Conservation (phyloP, 2,888 invertebrate species). For the Ecliptopera silaceata region DNA sequence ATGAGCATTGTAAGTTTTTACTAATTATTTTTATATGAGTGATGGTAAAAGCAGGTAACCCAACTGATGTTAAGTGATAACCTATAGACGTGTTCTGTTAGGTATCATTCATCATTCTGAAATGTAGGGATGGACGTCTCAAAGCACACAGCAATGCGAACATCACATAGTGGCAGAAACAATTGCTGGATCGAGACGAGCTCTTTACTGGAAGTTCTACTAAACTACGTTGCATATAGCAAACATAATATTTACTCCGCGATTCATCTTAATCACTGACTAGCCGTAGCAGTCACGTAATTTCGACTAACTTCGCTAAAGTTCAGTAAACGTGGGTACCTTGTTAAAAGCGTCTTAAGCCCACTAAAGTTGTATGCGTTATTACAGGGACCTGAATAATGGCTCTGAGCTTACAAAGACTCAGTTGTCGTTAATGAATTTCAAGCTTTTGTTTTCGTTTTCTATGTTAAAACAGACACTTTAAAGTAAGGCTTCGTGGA, state of each 20-base stretch:
- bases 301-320: slow-evolving; percentile 36
- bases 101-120: too few species aligned
- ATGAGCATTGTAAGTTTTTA: too few species aligned
- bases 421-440: slow-evolving; percentile 9
- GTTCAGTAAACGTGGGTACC: slow-evolving; percentile 37
- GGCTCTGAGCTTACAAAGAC: slow-evolving; percentile 10
- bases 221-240: background rate
- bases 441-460: slow-evolving; percentile 1
- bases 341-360: slow-evolving; percentile 37
- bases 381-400: slow-evolving; percentile 18
- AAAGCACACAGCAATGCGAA: too few species aligned
- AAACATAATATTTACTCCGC: slow-evolving; percentile 18
- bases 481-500: background rate
- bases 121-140: too few species aligned
- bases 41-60: too few species aligned
- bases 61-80: too few species aligned
- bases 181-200: too few species aligned
- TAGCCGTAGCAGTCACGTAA: slow-evolving; percentile 38
- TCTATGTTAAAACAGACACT: background rate
- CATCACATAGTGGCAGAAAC: too few species aligned
- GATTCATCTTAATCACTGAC: slow-evolving; percentile 37
- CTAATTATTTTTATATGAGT: too few species aligned
- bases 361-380: slow-evolving; percentile 26
- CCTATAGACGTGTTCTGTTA: too few species aligned
- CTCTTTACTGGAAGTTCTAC: background rate